phyloP scores from a whole-genome alignment of 1,140 invertebrate species.

The Heterodera schachtii region DNA sequence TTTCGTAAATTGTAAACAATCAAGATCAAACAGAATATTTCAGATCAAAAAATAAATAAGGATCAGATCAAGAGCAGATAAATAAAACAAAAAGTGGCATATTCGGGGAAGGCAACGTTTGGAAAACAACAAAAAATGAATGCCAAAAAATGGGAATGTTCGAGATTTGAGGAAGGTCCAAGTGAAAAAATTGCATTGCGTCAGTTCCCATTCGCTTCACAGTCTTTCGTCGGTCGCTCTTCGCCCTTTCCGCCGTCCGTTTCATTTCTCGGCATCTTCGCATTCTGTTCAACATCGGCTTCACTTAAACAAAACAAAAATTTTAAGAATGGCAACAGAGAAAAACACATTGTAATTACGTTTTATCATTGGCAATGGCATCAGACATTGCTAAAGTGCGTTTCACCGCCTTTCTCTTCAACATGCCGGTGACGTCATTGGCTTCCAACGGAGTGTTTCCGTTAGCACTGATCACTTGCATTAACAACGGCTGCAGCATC shows the following conservation, averaged over 20 bases:
- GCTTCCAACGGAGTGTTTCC: background rate
- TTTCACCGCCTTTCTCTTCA: constrained; percentile 19
- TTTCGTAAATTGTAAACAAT: no score
- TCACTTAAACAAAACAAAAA: background rate
- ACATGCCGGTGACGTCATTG: constrained; percentile 20
- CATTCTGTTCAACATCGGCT: background rate
- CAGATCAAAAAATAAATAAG: no score
- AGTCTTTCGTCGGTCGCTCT: background rate
- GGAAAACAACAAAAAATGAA: no score
- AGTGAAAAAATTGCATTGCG: no score
- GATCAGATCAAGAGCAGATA: no score
- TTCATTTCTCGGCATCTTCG: background rate
- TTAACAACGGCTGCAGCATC: constrained; percentile 10
- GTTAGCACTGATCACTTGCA: background rate
- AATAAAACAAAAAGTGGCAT: no score
- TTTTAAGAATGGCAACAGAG: background rate
- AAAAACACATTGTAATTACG: background rate
- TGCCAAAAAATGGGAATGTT: no score
- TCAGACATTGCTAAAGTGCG: background rate
- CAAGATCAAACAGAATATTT: no score
- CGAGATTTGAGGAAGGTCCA: no score
- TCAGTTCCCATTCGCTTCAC: background rate
- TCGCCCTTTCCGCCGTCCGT: background rate
- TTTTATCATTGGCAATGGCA: background rate
- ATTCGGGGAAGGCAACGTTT: no score